These are phyloP conservation scores for Lagenorhynchus albirostris DNA, from an alignment of 2,113 vertebrate genomes.

Conservation along the genomic window DNA sequence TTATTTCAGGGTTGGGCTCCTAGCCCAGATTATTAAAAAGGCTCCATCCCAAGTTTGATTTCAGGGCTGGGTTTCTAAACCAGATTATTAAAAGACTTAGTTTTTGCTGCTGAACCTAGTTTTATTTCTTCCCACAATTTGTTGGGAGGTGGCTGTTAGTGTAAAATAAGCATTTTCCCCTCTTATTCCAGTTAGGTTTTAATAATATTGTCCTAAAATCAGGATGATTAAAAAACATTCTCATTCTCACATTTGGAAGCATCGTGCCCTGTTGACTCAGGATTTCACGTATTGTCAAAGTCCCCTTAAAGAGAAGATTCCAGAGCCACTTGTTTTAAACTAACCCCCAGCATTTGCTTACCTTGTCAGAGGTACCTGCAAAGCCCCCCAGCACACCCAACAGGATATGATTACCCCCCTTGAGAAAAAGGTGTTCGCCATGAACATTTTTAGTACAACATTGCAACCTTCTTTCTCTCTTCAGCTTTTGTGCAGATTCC, in stretches of 20 bases:
- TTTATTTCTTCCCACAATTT: conserved; percentile 39
- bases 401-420: conserved; percentile 45
- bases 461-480: conserved; percentile 81
- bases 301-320: conserved; percentile 45
- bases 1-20: conserved; percentile 51
- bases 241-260: conserved; percentile 50
- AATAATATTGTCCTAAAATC: conserved; percentile 69
- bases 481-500: conserved; percentile 89
- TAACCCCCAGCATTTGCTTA: conserved; percentile 74
- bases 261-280: conserved; percentile 34
- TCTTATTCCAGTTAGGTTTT: conserved; percentile 1
- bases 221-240: background rate
- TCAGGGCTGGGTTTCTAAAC: conserved; percentile 39
- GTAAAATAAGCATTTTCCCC: conserved; percentile 46
- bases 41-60: conserved; percentile 19
- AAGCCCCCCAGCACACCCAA: conserved; percentile 70
- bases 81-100: conserved; percentile 10
- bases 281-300: conserved; percentile 47
- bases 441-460: conserved; percentile 79
- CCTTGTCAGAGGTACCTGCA: conserved; percentile 71
- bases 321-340: conserved; percentile 52
- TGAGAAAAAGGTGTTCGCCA: conserved; percentile 70
- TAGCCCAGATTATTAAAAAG: conserved; percentile 68
- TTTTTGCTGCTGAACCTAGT: background rate
- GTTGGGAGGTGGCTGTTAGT: conserved; percentile 3